These are phyloP conservation scores for Eremophila alpestris DNA, from an alignment of 2,797 vertebrate genomes.

Conservation along the genomic window DNA sequence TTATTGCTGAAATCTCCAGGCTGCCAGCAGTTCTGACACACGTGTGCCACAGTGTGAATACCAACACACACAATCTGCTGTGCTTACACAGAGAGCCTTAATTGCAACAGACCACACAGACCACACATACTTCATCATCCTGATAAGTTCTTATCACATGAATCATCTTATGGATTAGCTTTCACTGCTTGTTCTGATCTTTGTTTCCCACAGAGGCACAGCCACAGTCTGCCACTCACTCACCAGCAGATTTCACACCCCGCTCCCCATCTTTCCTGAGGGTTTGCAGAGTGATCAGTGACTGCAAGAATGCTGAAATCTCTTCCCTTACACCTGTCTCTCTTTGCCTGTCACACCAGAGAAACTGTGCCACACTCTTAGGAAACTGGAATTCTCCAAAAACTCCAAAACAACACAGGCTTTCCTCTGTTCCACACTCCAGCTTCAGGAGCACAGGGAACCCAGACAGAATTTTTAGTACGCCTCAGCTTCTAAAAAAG, in stretches of 20 bases:
- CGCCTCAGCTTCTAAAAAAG: background rate
- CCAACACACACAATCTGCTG: background rate
- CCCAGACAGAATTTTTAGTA: background rate
- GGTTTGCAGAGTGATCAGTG: background rate
- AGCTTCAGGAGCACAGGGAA: background rate
- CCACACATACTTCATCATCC: constrained; percentile 31
- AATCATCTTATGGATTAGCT: constrained; percentile 47
- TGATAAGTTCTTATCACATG: background rate
- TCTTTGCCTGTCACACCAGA: background rate
- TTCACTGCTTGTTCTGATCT: constrained; percentile 21
- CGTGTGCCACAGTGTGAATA: background rate
- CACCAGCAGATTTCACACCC: background rate
- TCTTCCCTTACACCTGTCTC: background rate
- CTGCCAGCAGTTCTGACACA: background rate
- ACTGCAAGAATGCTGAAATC: background rate
- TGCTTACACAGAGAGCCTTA: background rate
- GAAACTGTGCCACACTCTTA: background rate
- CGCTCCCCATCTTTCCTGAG: background rate
- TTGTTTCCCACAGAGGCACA: background rate
- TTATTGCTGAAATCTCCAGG: background rate
- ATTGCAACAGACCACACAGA: constrained; percentile 21
- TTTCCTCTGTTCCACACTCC: background rate
- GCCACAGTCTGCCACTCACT: background rate
- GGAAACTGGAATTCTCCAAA: background rate
- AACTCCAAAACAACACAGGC: background rate